phyloP scores from a whole-genome alignment of 2,888 invertebrate species.

The Sminthurides aquaticus region DNA sequence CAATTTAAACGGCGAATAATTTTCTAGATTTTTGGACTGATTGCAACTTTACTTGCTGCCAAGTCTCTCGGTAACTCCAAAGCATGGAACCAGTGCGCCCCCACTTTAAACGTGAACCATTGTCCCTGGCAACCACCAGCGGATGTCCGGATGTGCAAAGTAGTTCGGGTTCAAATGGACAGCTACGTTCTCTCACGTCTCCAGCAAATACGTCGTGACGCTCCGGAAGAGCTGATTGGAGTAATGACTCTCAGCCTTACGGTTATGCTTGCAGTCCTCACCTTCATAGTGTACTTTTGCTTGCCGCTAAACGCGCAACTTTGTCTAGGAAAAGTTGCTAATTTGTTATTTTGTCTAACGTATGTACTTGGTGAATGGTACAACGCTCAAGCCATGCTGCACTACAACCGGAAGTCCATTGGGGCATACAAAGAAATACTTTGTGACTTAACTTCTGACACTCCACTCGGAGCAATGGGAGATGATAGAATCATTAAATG shows the following conservation, averaged over 20 bases:
- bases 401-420: neutral
- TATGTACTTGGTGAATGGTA: neutral
- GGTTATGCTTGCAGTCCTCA: neutral
- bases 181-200: neutral
- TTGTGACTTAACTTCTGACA: constrained; percentile 4
- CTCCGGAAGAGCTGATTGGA: neutral
- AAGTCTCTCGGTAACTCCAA: neutral
- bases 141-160: constrained; percentile 1
- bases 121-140: constrained; percentile 14
- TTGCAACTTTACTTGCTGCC: neutral
- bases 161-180: constrained; percentile 11
- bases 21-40: neutral
- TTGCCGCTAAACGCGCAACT: constrained; percentile 15
- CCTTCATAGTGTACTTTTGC: constrained; percentile 7
- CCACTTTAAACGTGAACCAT: constrained; percentile 18
- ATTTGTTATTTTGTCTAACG: neutral
- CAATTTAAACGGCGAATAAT: neutral
- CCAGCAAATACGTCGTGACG: neutral
- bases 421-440: neutral
- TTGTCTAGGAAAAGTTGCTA: constrained; percentile 12
- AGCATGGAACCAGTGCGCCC: constrained; percentile 18
- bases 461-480: neutral
- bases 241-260: neutral
- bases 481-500: constrained; percentile 1
- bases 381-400: neutral